Evolutionary conservation across 2,888 invertebrate species (phyloP), one percentile per base, ranked within the genome.

Genomic region (Digitonthophagus gazella): DNA sequence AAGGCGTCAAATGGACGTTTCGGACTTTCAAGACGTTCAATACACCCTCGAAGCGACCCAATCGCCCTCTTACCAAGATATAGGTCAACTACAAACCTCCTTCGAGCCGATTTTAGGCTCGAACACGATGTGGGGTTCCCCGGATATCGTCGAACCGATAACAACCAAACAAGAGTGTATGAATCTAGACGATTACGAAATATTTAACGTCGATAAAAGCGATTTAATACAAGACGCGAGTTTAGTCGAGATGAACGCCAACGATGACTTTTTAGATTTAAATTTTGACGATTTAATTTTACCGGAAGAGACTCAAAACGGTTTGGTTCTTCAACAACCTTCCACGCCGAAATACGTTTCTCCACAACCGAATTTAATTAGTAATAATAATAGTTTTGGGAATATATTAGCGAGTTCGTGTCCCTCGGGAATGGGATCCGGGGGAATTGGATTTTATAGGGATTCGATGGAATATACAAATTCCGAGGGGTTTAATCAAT

Each of bases 181-280:
- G 55, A 81, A 89, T 81, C 91, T 93, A 89, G 94, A 95, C 78
- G 94, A 95, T 77, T 95, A 95, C 79, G 95, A 94, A 79, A 93
- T 94, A 76, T 93, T 95, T 80, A 90, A 93, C 86, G 93, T 94
- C 67, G 95, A 95, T 81, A 93, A 94, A 83, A 89, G 92, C 55
- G 95, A 95, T 83, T 85, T 93, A 72, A 92, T 95, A 76, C 90
- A 93, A 81, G 82, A 92, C 2, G 92, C 94, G 0, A 94, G 94
- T 72, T 85, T 96, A 67, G 93, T 93, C 0, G 95, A 95, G 80
- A 83, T 96, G 66, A 93, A 93, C 83, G 91, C 92, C 15, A 93
- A 93, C 76, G 93, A 93, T 73, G 94, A 95, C 74, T 91, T 90
- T 44, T 86, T 95, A 58, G 94, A 94, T 82, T 86, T 95, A 73